A percentile compares a stretch with the other conserved stretches of the same genome.
Evolutionary conservation across 1,140 invertebrate species (phyloP).

Genomic region (Drosophila serrata): DNA sequence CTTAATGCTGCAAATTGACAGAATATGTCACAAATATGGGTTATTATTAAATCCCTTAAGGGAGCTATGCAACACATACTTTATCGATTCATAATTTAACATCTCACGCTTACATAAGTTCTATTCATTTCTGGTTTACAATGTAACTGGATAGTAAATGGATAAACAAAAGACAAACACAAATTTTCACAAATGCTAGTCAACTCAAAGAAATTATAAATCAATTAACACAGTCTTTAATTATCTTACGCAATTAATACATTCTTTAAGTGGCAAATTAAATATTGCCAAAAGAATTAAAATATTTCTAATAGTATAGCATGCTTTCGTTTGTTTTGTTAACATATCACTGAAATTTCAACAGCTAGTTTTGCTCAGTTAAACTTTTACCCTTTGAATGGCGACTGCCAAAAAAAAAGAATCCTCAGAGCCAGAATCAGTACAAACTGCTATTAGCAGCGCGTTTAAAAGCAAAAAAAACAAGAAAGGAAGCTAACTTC

Average conservation of each 20-base stretch:
- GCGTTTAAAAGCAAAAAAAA: conserved; percentile 58
- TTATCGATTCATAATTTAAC: not conserved
- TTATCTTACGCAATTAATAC: too few species aligned
- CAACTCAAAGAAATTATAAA: not conserved
- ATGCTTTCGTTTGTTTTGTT: not conserved
- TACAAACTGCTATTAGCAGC: conserved; percentile 59
- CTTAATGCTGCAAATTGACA: conserved; percentile 13
- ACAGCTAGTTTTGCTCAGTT: not conserved
- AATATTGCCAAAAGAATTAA: too few species aligned
- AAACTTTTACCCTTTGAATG: conserved; percentile 2
- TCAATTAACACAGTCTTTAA: not conserved
- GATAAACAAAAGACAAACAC: not conserved
- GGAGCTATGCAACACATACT: not conserved
- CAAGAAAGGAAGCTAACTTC: too few species aligned
- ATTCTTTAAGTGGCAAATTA: not conserved
- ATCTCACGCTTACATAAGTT: not conserved
- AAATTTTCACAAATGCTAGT: not conserved
- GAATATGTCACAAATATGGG: not conserved
- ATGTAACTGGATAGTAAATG: not conserved
- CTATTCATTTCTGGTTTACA: not conserved
- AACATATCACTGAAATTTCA: not conserved
- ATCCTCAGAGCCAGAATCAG: conserved; percentile 12
- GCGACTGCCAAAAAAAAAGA: not conserved
- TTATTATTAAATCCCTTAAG: not conserved
- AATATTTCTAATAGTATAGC: not conserved